Conservation (phyloP, 2,797 vertebrate species). For the Anas bahamensis region DNA sequence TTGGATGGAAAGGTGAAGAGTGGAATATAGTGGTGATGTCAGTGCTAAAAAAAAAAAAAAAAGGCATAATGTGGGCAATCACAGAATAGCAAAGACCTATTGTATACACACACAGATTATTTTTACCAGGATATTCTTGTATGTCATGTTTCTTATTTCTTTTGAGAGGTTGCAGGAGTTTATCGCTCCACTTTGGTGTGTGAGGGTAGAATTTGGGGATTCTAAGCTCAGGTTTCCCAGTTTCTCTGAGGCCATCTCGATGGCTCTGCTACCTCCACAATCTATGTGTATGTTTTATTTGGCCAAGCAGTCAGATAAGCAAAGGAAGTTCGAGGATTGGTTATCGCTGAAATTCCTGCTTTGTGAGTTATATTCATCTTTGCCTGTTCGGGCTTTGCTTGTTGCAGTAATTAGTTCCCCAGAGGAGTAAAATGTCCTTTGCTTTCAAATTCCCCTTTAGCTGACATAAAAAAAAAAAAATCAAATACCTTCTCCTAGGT, state of each 20-base stretch:
- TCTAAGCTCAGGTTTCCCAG: background rate
- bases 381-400: conserved; percentile 9
- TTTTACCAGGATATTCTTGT: background rate
- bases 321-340: background rate
- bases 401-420: conserved; percentile 61
- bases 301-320: background rate
- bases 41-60: background rate
- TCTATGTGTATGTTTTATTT: background rate
- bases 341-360: background rate
- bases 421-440: conserved; percentile 59
- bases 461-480: conserved; percentile 24
- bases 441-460: conserved; percentile 65
- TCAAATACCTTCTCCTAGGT: conserved; percentile 11
- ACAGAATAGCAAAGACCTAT: background rate
- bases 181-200: background rate
- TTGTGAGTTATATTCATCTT: conserved; percentile 31
- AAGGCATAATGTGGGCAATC: fast-evolving
- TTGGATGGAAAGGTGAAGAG: background rate
- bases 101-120: background rate
- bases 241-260: background rate
- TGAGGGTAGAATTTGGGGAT: background rate
- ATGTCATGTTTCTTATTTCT: background rate
- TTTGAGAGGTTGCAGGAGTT: background rate
- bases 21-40: background rate
- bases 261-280: background rate